Percentiles rank a stretch among this genome's conserved stretches.
Evolutionary conservation across 2,888 invertebrate genomes (phyloP).

Genomic region (Hartigia nigra): DNA sequence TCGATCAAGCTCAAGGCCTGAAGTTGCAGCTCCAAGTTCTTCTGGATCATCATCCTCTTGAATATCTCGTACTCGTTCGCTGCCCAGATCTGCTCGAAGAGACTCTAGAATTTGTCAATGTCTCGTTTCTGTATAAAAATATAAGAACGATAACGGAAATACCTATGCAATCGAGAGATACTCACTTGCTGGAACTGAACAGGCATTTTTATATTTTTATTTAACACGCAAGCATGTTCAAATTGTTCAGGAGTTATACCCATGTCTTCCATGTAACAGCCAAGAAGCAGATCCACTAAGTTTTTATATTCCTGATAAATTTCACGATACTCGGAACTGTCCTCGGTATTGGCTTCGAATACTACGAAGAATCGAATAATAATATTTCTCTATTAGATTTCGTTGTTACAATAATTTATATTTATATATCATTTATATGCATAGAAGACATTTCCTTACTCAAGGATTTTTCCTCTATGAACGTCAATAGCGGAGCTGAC

Average conservation of each 20-base stretch:
- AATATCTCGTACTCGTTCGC: constrained; percentile 93
- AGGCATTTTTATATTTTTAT: constrained; percentile 65
- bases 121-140: background rate
- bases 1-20: constrained; percentile 89
- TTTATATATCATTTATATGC: constrained; percentile 6
- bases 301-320: constrained; percentile 90
- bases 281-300: constrained; percentile 89
- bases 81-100: constrained; percentile 88
- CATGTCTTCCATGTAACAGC: constrained; percentile 93
- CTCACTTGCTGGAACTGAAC: constrained; percentile 70
- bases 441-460: constrained; percentile 71
- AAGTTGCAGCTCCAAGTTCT: constrained; percentile 90
- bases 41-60: constrained; percentile 91
- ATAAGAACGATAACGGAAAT: background rate
- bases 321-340: constrained; percentile 80
- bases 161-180: constrained; percentile 8
- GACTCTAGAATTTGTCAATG: constrained; percentile 61
- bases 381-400: background rate
- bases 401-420: too few relatives aligned
- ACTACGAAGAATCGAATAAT: constrained; percentile 70
- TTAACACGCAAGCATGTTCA: constrained; percentile 78
- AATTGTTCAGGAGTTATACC: constrained; percentile 90
- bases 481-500: constrained; percentile 90
- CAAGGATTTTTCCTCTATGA: constrained; percentile 92
- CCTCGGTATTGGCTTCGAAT: constrained; percentile 82